Evolutionary conservation across 2,113 vertebrate species (phyloP), one percentile per base, ranked within the genome.

Genomic region (Xenopus borealis): DNA sequence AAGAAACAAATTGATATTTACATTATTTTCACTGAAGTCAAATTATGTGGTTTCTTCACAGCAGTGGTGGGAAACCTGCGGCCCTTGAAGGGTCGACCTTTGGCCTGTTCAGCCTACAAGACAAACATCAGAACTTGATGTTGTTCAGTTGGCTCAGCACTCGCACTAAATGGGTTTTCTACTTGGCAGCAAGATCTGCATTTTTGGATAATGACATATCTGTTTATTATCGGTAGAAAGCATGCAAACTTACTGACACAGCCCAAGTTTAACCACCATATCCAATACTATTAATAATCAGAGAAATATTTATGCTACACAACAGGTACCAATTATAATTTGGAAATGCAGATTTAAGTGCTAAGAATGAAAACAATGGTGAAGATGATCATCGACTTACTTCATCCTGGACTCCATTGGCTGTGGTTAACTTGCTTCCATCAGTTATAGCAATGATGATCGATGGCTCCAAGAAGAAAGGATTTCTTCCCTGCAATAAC

Each of bases 391-490:
- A 40, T 40, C 7, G 11, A 50, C 47, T 16, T 50, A 50, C 47
- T 93, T 97, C 95, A 27, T 97, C 95, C 83, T 97, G 95, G 83
- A 97, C 93, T 44, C 94, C 94, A 75, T 92, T 85, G 62, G 88
- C 86, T 76, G 93, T 91, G 72, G 94, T 97, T 84, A 97, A 85
- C 85, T 95, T 96, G 88, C 92, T 96, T 83, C 95, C 95, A 82
- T 97, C 95, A 40, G 93, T 96, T 85, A 97, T 94, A 76, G 95
- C 91, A 57, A 97, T 93, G 64, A 97, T 95, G 87, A 97, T 95
- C 83, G 95, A 91, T 52, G 95, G 95, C 75, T 96, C 95, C 75
- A 97, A 92, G 84, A 96, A 96, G 84, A 96, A 97, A 7, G 95
- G 95, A 70, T 97, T 97, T 84, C 95, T 90, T 81, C 95, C 95